A percentile compares a stretch with the other conserved stretches of the same genome.
These are phyloP conservation scores for Coracias cyanogaster DNA, from an alignment of 2,797 vertebrate species.

Conservation along the genomic window DNA sequence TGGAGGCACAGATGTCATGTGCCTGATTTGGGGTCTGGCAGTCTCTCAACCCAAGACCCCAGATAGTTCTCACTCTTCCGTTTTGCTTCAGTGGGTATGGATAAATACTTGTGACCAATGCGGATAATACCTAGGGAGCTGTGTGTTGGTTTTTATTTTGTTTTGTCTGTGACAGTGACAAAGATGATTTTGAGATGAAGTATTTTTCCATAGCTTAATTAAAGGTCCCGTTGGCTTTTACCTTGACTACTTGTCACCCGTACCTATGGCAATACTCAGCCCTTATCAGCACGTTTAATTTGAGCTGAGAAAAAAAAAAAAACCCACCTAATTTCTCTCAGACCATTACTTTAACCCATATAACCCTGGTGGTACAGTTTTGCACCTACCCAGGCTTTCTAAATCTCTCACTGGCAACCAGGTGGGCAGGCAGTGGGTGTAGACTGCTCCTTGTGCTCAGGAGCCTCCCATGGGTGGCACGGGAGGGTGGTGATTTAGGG, in stretches of 20 bases:
- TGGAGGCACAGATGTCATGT: rapidly evolving
- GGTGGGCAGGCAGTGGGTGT: neutral
- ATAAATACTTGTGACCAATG: neutral
- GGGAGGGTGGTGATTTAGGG: neutral
- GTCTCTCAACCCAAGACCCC: neutral
- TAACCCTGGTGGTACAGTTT: rapidly evolving
- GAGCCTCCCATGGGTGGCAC: neutral
- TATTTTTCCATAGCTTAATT: neutral
- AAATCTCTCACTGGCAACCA: rapidly evolving
- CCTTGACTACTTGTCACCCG: neutral
- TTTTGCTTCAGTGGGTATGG: neutral
- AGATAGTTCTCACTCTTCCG: neutral
- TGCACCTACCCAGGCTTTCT: neutral
- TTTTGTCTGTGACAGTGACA: neutral
- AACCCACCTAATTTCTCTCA: neutral
- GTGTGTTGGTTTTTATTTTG: neutral
- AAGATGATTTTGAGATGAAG: neutral
- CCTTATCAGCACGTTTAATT: neutral
- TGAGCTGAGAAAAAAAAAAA: neutral
- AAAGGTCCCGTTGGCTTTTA: neutral
- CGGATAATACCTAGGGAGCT: neutral
- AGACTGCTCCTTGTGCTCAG: neutral
- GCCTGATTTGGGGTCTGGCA: neutral
- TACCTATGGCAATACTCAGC: neutral
- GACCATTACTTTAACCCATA: neutral